Percentiles rank a stretch among this genome's conserved stretches.
These are phyloP conservation scores for Characodon lateralis DNA, from an alignment of 2,797 vertebrate genomes.

Conservation along the genomic window DNA sequence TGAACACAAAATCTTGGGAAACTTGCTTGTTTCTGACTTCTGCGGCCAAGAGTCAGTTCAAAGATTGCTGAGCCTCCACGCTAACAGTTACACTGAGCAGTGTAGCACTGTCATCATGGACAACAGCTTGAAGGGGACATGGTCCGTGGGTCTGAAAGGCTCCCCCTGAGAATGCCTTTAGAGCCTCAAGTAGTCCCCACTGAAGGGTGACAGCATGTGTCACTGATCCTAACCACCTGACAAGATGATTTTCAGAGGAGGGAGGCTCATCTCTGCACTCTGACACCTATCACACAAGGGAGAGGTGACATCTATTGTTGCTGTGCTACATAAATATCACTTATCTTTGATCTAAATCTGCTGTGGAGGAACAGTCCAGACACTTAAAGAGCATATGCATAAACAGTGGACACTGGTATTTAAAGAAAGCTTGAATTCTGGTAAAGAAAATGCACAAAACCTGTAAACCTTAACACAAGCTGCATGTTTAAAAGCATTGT, in stretches of 20 bases:
- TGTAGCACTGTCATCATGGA: conserved; percentile 14
- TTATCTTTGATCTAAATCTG: neutral
- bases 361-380: neutral
- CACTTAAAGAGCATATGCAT: neutral
- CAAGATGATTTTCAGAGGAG: conserved; percentile 14
- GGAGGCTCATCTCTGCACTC: conserved; percentile 5
- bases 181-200: conserved; percentile 21
- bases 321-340: conserved; percentile 6
- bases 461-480: neutral
- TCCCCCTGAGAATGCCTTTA: conserved; percentile 19
- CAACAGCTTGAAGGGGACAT: conserved; percentile 27
- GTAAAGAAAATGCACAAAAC: neutral
- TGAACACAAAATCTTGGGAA: neutral
- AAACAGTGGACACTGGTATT: neutral
- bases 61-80: conserved; percentile 15
- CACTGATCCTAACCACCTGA: conserved; percentile 28
- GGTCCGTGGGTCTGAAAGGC: conserved; percentile 27
- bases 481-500: neutral
- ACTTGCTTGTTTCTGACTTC: neutral
- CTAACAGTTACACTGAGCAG: conserved; percentile 2
- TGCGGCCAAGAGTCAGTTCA: neutral
- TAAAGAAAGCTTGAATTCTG: neutral
- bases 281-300: neutral
- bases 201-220: conserved; percentile 9
- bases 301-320: neutral